Base-by-base conservation (phyloP, 2,888 invertebrate species). In the Anorthoa munda region DNA sequence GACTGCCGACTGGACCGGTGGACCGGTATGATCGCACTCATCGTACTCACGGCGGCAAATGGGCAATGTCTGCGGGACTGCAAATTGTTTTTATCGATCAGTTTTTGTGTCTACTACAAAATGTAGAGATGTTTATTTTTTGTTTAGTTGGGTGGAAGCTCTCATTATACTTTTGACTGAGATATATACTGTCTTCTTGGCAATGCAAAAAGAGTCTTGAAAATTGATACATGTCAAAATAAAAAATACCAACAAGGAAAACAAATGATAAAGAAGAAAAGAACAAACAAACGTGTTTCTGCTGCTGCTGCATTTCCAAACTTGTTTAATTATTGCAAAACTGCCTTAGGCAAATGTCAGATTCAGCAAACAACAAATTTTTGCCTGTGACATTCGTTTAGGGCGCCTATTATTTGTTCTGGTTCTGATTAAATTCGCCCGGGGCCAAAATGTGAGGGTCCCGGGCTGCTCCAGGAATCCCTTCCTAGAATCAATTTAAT, bases 41-140 rank as follows among this genome's bases (percentile, higher is more conserved):
- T n/a, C 46, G 63, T 39, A 39, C 71, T 46, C 58, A 21, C 64
- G 51, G 48, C 64, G 55, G 48, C 46, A 9, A 68, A 26, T 18
- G 18, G 77, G 18, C 75, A 45, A 66, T 66, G 76, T 66, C 58
- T 55, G 70, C 45, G 66, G 26, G 23, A 58, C 67, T 60, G 64
- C 60, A 60, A 71, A 79, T 81, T 81, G 70, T 82, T 77, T 82
- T 72, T 72, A 82, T 77, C 80, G 78, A 82, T 72, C 46, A 51
- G 31, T 60, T 79, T 81, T 59, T 75, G 48, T 69, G 2, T 48
- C 31, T 2, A 15, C n/a, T 12, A 59, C 46, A 15, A 26, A n/a
- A 13, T 48, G 11, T 60, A 18, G 1, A 31, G n/a, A 48, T 53
- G 15, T 21, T 66, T 31, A 39, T 53, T 66, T 72, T 74, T 17